Conservation (phyloP, 2,888 invertebrate species). For the Cataglyphis cursor region DNA sequence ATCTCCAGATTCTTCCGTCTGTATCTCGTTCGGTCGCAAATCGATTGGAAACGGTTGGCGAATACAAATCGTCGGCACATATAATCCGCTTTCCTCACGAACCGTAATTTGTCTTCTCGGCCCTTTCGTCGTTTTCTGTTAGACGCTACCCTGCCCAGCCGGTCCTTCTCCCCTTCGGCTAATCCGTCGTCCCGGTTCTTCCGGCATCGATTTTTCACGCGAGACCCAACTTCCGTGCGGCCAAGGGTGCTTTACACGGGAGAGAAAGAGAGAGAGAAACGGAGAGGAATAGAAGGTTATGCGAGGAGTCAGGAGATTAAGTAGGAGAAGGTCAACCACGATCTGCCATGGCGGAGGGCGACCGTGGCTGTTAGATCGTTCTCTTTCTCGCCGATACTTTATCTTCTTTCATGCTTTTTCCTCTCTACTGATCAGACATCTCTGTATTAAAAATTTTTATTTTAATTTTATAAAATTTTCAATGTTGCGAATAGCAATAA, state of each 20-base stretch:
- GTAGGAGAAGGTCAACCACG: conserved; percentile 74
- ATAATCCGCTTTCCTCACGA: conserved; percentile 54
- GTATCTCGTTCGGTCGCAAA: conserved; percentile 45
- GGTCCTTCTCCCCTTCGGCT: conserved; percentile 60
- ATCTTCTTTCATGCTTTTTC: conserved; percentile 11
- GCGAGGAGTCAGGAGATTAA: conserved; percentile 68
- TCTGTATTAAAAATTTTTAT: not conserved
- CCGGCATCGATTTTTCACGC: conserved; percentile 75
- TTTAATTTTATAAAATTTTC: not conserved
- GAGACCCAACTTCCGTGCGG: conserved; percentile 70
- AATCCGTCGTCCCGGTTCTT: conserved; percentile 68
- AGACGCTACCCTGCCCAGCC: conserved; percentile 44
- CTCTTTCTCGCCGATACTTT: conserved; percentile 21
- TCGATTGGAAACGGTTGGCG: conserved; percentile 49
- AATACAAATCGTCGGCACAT: conserved; percentile 54
- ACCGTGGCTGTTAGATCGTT: conserved; percentile 52
- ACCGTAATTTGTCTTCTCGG: conserved; percentile 62
- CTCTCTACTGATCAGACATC: not conserved
- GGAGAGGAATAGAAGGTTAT: conserved; percentile 55
- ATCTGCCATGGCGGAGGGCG: conserved; percentile 66
- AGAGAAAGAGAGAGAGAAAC: conserved; percentile 22
- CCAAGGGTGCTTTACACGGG: conserved; percentile 49
- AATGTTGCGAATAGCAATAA: not conserved
- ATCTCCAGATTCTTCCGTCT: conserved; percentile 4
- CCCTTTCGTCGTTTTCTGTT: conserved; percentile 58